Percentiles rank a stretch among this genome's conserved stretches.
These are phyloP conservation scores for Eonycteris spelaea DNA, from an alignment of 2,113 vertebrate species.

Conservation along the genomic window DNA sequence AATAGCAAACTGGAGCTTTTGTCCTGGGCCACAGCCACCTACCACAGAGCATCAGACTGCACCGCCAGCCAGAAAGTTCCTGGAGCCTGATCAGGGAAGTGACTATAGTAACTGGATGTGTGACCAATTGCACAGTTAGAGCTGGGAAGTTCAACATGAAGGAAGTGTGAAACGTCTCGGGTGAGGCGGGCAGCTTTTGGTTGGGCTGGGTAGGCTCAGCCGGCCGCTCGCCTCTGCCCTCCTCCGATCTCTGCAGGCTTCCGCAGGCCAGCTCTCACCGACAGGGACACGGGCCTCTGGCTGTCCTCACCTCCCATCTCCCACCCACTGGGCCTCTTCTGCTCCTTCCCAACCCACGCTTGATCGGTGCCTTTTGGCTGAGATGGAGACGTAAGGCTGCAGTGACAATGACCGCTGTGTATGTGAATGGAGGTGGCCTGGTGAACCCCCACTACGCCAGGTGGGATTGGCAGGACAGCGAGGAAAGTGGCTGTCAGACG, in stretches of 20 bases:
- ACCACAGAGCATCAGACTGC: neutral
- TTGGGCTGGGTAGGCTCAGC: neutral
- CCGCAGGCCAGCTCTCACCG: neutral
- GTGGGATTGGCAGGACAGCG: conserved; percentile 89
- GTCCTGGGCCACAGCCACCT: conserved; percentile 8
- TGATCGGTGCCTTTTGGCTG: neutral
- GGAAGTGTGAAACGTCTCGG: neutral
- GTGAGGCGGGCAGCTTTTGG: neutral
- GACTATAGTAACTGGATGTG: conserved; percentile 8
- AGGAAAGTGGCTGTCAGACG: conserved; percentile 76
- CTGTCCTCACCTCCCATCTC: neutral
- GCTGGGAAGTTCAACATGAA: neutral
- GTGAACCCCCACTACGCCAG: conserved; percentile 77
- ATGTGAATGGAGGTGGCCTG: conserved; percentile 78
- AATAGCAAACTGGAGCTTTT: conserved; percentile 40
- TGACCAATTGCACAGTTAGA: neutral
- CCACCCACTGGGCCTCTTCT: neutral
- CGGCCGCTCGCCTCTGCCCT: neutral
- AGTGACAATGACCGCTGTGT: conserved; percentile 92
- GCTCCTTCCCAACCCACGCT: neutral
- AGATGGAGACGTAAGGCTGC: conserved; percentile 77
- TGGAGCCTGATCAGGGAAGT: neutral
- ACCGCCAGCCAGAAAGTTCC: neutral
- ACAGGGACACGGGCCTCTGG: neutral
- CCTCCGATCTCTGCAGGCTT: neutral